Evolutionary conservation across 2,888 invertebrate species (phyloP), one percentile per base, ranked within the genome.

Genomic region (Parthenolecanium corni): DNA sequence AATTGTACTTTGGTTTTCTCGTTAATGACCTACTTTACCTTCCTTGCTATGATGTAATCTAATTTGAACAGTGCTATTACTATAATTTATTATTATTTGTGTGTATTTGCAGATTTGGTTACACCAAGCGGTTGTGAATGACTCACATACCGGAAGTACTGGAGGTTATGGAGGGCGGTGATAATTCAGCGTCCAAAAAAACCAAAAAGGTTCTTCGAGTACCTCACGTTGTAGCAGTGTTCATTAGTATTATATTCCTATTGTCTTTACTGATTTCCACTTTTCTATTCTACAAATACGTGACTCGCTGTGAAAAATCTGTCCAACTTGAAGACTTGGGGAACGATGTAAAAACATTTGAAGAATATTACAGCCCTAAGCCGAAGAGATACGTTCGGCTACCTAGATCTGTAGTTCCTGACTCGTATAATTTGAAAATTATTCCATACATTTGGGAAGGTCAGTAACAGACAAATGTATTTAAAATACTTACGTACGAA

Each of bases 381-480:
- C 38, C 52, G n/a, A 52, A 62, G 63, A 66, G 67, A 53, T 80
- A 86, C 70, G 82, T 88, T 1, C 79, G 89, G 68, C 73, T 89
- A 65, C 88, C 89, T 0, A 78, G 74, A 62, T 77, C 81, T 46
- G 75, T 89, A 0, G 74, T 78, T 56, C 89, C 89, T 1, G 76
- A 83, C 47, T 80, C 79, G 25, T 89, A 89, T 70, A 79, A 81
- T 66, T 73, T 89, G 3, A 79, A 80, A 67, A 74, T 89, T 64
- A 80, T 83, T 44, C 89, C 89, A 0, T 84, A 83, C 69, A 79
- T 89, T 64, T 77, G 76, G 70, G 82, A 63, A 63, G 63, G 63
- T 53, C 31, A 44, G 46, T 16, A 11, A 3, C n/a, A n/a, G n/a
- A n/a, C n/a, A 23, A 21, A 16, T 44, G 5, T 16, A n/a, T 5